phyloP scores from a whole-genome alignment of 2,797 vertebrate species.

The Pipistrellus kuhlii region DNA sequence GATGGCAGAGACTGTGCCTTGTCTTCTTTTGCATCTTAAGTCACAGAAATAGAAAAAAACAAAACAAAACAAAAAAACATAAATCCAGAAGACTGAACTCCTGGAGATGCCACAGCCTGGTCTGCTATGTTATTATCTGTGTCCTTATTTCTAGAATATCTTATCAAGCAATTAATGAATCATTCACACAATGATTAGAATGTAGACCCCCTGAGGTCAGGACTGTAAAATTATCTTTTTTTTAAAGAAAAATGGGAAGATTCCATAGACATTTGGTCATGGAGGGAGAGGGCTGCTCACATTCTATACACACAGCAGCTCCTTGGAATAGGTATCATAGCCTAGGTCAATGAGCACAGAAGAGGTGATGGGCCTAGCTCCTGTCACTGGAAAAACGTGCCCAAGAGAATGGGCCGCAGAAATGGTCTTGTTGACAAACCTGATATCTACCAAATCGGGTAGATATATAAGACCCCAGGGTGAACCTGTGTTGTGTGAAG shows the following conservation, averaged over 20 bases:
- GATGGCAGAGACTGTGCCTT: not conserved
- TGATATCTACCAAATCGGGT: not conserved
- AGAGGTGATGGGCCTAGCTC: not conserved
- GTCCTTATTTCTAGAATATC: not conserved
- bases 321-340: not conserved
- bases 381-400: not conserved
- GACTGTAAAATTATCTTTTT: not conserved
- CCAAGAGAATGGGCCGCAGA: not conserved
- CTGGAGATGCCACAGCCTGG: not conserved
- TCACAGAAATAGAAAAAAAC: not conserved
- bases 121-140: not conserved
- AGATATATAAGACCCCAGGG: not conserved
- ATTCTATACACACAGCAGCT: not conserved
- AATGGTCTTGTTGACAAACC: not conserved
- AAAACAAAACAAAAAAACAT: not conserved
- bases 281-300: not conserved
- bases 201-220: not conserved
- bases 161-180: not conserved
- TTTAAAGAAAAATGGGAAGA: not conserved
- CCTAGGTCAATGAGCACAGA: not conserved
- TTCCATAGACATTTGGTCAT: not conserved
- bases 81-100: not conserved
- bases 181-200: not conserved
- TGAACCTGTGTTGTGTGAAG: not conserved
- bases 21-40: not conserved